Base-by-base conservation (phyloP, 2,797 vertebrate genomes). In the Knipowitschia caucasica region DNA sequence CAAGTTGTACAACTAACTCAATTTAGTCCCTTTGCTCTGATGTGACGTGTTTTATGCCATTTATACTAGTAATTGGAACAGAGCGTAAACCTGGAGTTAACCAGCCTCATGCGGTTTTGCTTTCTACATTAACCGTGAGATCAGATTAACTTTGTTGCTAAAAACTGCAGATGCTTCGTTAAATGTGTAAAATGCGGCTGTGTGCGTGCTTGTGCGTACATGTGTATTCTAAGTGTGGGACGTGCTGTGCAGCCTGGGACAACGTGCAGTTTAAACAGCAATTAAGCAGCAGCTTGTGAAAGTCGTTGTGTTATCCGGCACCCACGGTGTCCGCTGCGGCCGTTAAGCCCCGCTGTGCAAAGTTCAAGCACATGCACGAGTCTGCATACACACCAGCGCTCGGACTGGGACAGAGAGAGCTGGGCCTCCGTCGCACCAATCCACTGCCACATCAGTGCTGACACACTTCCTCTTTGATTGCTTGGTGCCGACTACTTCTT, bases 381-480 rank as follows among this genome's bases (percentile, higher is more conserved):
- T 59, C 70, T 43, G 50, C 69, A 73, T 27, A 75, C 17, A 64
- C 62, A 72, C 68, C 64, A 51, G 58, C 53, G 64, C 34, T 51
- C 58, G 50, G 69, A 36, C 62, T 57, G 45, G 50, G 59, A 56
- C 59, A 44, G 47, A 70, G 64, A 29, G 53, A 78, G 61, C 73
- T 14, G 33, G 73, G 77, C 71, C 78, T 79, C 77, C 75, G 76
- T 81, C 85, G 79, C 50, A 76, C 78, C 83, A 80, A 84, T 86
- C 71, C 69, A 70, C 75, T 69, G 79, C 85, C 86, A 85, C 86
- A 85, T 84, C 77, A 86, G 82, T 62, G 26, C 71, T 76, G 77
- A 86, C 82, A 82, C 79, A 76, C 80, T 88, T 80, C 86, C 88
- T 81, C 87, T 92, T 90, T 91, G 91, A 91, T 89, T 77, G 77